Evolutionary conservation across 1,140 invertebrate species (phyloP).

Genomic region (Papilio xuthus): DNA sequence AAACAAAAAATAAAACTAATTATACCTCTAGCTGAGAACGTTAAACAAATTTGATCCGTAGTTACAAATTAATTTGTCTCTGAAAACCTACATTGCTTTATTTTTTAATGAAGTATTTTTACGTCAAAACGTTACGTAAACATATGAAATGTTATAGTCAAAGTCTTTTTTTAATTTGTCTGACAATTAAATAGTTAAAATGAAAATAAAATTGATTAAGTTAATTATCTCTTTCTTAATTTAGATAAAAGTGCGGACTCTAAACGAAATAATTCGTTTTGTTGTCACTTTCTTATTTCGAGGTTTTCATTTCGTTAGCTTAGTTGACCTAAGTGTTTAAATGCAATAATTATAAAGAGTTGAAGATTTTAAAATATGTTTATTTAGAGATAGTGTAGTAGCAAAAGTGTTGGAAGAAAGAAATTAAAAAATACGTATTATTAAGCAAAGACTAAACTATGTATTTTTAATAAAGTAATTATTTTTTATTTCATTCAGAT

Average conservation of each 20-base stretch:
- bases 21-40: background rate
- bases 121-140: no score
- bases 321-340: background rate
- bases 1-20: background rate
- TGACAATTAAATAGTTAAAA: background rate
- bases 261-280: background rate
- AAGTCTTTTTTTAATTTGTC: background rate
- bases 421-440: no score
- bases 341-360: background rate
- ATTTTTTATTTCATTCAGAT: no score
- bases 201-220: background rate
- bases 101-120: background rate
- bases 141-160: background rate
- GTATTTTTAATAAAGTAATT: no score
- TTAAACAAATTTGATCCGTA: background rate
- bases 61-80: background rate
- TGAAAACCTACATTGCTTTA: background rate
- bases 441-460: no score
- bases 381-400: no score
- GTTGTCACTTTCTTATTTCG: background rate
- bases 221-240: no score
- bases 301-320: background rate
- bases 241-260: background rate
- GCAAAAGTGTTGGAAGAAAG: no score
- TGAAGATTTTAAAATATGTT: background rate